phyloP scores from a whole-genome alignment of 2,797 vertebrate species.

The Myioborus melanocephalus region DNA sequence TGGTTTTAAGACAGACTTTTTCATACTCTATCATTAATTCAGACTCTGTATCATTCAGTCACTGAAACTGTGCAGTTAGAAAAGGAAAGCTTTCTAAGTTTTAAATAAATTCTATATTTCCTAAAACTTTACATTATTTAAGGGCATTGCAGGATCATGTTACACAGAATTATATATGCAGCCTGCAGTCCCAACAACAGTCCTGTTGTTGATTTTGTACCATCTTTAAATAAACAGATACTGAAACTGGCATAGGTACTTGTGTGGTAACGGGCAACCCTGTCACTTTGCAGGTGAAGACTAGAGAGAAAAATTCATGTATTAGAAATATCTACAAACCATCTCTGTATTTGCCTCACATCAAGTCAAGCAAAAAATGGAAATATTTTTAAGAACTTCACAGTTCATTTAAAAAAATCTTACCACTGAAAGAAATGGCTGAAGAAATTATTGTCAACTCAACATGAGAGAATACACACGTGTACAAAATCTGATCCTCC shows the following conservation, averaged over 20 bases:
- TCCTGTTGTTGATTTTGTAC: neutral
- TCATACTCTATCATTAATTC: neutral
- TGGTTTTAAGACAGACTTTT: neutral
- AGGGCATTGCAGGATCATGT: neutral
- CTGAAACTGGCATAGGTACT: neutral
- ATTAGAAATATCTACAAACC: neutral
- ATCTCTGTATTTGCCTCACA: neutral
- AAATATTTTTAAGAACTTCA: neutral
- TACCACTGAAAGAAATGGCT: neutral
- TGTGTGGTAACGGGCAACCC: neutral
- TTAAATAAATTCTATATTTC: neutral
- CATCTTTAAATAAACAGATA: neutral
- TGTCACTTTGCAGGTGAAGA: neutral
- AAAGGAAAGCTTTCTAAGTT: neutral
- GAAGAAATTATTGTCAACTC: neutral
- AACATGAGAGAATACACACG: neutral
- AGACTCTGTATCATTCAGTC: neutral
- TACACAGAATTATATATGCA: neutral
- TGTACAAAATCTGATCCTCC: neutral
- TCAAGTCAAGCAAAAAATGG: neutral
- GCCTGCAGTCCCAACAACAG: neutral
- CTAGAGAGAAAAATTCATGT: neutral
- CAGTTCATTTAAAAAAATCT: neutral
- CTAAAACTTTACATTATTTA: neutral
- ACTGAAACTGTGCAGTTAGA: neutral